Evolutionary conservation across 2,888 invertebrate genomes (phyloP).

Genomic region (Parnassius glacialis): DNA sequence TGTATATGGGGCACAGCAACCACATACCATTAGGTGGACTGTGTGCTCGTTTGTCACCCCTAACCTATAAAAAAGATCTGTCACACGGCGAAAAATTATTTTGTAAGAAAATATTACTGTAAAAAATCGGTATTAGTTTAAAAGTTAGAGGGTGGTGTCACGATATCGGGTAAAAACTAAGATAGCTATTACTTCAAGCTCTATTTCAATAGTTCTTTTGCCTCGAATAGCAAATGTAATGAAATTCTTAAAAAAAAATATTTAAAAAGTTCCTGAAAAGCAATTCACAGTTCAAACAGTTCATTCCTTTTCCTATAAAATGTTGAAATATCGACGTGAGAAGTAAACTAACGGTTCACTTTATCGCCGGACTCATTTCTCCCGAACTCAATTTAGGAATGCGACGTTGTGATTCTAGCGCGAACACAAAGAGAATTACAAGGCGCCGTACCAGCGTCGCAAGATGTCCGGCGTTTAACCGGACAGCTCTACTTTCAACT

Average conservation of each 20-base stretch:
- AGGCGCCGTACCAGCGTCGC: slow-evolving; percentile 3
- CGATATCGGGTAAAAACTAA: too few species aligned
- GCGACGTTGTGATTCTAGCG: slow-evolving; percentile 22
- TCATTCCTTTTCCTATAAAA: slow-evolving; percentile 11
- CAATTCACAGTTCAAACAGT: slow-evolving; percentile 11
- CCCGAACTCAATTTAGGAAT: slow-evolving; percentile 22
- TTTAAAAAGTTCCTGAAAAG: neutral
- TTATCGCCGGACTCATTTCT: slow-evolving; percentile 21
- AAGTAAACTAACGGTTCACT: slow-evolving; percentile 17
- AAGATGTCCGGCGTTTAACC: slow-evolving; percentile 13
- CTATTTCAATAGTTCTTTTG: too few species aligned
- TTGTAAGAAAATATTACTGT: too few species aligned
- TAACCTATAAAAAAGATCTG: too few species aligned
- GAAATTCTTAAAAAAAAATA: neutral
- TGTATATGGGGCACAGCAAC: too few species aligned
- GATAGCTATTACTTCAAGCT: too few species aligned
- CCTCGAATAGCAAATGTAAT: neutral
- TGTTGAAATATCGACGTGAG: slow-evolving; percentile 21
- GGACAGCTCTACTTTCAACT: slow-evolving; percentile 7
- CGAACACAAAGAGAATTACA: slow-evolving; percentile 23
- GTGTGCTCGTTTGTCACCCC: too few species aligned
- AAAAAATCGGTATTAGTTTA: too few species aligned
- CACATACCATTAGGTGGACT: too few species aligned
- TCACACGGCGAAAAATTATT: too few species aligned
- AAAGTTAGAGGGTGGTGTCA: too few species aligned